phyloP scores from a whole-genome alignment of 2,888 invertebrate genomes.

The Rhingia rostrata region DNA sequence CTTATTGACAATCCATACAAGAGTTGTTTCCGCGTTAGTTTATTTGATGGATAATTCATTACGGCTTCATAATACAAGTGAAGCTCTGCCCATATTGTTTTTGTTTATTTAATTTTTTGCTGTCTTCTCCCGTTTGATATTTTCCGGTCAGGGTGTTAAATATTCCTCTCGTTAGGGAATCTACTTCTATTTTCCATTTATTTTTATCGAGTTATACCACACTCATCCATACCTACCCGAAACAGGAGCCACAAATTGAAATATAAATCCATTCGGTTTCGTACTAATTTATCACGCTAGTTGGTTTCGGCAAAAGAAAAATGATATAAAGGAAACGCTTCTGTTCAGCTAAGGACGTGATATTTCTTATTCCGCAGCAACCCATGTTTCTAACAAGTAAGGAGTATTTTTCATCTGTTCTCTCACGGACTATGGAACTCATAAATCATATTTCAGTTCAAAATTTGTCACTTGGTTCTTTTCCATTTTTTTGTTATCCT shows the following conservation, averaged over 20 bases:
- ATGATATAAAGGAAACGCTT: slow-evolving; percentile 4
- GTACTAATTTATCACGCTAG: slow-evolving; percentile 41
- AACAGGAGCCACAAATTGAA: neutral
- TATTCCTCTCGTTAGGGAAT: no score
- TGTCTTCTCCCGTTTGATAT: no score
- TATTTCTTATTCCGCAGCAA: slow-evolving; percentile 36
- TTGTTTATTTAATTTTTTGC: no score
- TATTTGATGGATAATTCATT: no score
- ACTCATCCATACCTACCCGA: no score
- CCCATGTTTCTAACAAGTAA: slow-evolving; percentile 48
- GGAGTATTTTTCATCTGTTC: slow-evolving; percentile 23
- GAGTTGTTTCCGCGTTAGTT: no score
- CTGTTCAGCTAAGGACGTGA: slow-evolving; percentile 57
- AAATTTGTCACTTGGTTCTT: slow-evolving; percentile 67
- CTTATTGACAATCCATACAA: no score
- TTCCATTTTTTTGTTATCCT: slow-evolving; percentile 20
- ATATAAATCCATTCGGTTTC: slow-evolving; percentile 42
- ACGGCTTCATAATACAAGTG: no score
- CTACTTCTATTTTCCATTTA: no score
- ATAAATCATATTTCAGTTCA: slow-evolving; percentile 68
- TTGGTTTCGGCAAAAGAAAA: neutral
- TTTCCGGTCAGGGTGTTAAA: no score
- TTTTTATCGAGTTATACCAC: no score
- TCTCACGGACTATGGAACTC: slow-evolving; percentile 36
- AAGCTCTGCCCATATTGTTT: no score